Base-by-base conservation (phyloP, 2,888 invertebrate genomes). In the Philonicus albiceps region DNA sequence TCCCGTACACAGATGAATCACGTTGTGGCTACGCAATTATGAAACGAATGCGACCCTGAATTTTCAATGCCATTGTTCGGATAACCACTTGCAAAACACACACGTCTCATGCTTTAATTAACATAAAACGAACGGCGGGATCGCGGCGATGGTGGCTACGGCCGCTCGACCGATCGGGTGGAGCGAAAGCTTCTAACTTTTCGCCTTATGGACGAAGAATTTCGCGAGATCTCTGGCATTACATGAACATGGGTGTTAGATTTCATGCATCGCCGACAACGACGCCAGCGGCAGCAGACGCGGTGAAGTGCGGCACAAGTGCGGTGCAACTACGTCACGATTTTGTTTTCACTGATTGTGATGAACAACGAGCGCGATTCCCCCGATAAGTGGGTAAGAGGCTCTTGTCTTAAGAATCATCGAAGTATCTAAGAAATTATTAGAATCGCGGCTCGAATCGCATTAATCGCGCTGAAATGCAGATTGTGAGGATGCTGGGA, bases 11-110 rank as follows among this genome's bases (percentile, higher is more conserved):
- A 74, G 34, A 74, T 74, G 74, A 74, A 74, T 74, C 74, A 74
- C 34, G n/a, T 74, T 30, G 74, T 74, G 74, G 31, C 16, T 74
- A 74, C 34, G 31, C 74, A 74, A 74, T 74, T 74, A 74, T 74
- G 74, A 74, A 74, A 74, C 34, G 34, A 34, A 74, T 74, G 31
- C 34, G 74, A 74, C 74, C 74, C 74, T 74, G 74, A 74, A 74
- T 74, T 74, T 74, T 74, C 74, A 74, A 34, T 74, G 74, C 74
- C 74, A 74, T 74, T 74, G 74, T 74, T 74, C 31, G 74, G 74
- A 74, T 74, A 74, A 74, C 74, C 34, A 64, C 64, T 64, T 64
- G 64, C 64, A 64, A 64, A 64, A 64, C 64, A 64, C 64, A 64
- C 74, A 74, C 34, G 74, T 74, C 64, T 64, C 74, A 34, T 31